Conservation (phyloP, 2,888 invertebrate species). For the Thymelicus acteon region DNA sequence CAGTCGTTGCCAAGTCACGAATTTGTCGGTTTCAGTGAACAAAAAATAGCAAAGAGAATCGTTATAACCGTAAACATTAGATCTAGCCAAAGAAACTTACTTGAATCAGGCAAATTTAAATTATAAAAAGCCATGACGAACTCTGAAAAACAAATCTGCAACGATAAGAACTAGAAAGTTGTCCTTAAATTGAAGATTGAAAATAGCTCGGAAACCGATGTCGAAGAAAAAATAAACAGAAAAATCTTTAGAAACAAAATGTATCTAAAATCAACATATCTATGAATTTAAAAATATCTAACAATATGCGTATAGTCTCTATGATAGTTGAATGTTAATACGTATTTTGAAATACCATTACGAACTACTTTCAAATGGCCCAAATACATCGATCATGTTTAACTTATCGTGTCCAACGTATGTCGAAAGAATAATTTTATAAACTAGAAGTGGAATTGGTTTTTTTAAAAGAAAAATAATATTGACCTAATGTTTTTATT, state of each 20-base stretch:
- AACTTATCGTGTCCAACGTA: constrained; percentile 2
- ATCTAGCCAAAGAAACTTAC: constrained; percentile 1
- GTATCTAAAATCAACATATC: no score
- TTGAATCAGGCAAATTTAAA: constrained; percentile 1
- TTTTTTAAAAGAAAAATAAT: no score
- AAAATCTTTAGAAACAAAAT: no score
- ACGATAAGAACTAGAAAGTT: constrained; percentile 41
- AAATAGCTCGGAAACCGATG: not conserved
- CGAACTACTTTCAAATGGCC: not conserved
- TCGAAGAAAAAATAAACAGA: not conserved
- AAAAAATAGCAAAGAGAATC: constrained; percentile 16
- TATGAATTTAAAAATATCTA: no score
- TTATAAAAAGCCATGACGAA: constrained; percentile 12
- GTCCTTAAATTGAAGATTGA: constrained; percentile 39
- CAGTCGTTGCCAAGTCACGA: constrained; percentile 13
- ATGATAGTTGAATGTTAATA: not conserved
- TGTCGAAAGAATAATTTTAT: constrained; percentile 9
- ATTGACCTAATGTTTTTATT: no score
- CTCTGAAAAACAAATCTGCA: constrained; percentile 39
- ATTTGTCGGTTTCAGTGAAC: constrained; percentile 4
- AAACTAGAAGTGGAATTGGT: no score
- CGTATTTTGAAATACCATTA: constrained; percentile 11
- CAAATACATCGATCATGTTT: not conserved
- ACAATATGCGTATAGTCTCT: not conserved
- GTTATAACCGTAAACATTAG: constrained; percentile 13